phyloP scores from a whole-genome alignment of 1,140 invertebrate genomes.

The Pantala flavescens region DNA sequence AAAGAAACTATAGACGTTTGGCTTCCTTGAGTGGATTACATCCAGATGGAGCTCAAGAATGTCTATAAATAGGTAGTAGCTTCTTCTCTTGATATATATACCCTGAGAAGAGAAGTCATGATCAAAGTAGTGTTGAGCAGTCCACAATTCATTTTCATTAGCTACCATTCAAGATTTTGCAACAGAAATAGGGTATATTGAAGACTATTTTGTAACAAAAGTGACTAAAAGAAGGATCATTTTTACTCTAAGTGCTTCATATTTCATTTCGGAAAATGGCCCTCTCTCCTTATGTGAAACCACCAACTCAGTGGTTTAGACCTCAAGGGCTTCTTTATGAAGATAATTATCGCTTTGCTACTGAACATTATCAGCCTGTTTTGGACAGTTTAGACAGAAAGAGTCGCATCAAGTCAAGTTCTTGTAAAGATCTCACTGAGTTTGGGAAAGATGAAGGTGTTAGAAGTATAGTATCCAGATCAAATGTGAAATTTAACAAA shows the following conservation, averaged over 20 bases:
- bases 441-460: neutral
- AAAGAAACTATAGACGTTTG: neutral
- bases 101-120: neutral
- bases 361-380: slow-evolving; percentile 74
- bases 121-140: neutral
- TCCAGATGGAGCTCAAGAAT: slow-evolving; percentile 5
- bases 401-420: neutral
- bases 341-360: slow-evolving; percentile 66
- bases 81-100: slow-evolving; percentile 1
- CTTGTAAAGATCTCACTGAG: neutral
- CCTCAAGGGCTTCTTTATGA: slow-evolving; percentile 60
- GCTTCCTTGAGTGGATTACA: neutral
- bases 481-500: neutral
- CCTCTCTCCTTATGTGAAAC: neutral
- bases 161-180: neutral
- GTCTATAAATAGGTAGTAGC: slow-evolving; percentile 1
- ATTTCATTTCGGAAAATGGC: neutral
- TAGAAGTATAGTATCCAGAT: neutral
- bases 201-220: too few relatives aligned
- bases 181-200: too few relatives aligned
- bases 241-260: too few relatives aligned
- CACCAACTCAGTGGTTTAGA: slow-evolving; percentile 32
- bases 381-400: slow-evolving; percentile 58
- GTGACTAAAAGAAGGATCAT: too few relatives aligned
- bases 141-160: neutral